A percentile compares a stretch with the other conserved stretches of the same genome.
These are phyloP conservation scores for Apodemia zela DNA, from an alignment of 2,888 invertebrate genomes.

Conservation along the genomic window DNA sequence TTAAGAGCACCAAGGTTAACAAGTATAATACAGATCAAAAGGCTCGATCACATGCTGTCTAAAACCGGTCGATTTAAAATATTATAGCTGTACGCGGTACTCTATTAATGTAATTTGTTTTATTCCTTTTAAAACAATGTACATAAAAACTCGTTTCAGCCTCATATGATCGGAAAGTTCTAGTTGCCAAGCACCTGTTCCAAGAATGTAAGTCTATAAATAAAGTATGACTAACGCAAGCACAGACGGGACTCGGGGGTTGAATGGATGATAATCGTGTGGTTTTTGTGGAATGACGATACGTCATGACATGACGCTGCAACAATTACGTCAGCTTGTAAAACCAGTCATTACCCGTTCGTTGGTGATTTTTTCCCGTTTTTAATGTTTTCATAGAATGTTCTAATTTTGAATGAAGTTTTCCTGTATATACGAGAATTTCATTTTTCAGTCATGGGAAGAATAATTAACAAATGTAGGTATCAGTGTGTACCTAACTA, in stretches of 20 bases:
- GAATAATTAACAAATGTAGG: too few relatives aligned
- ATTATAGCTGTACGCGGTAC: slow-evolving; percentile 12
- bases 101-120: slow-evolving; percentile 13
- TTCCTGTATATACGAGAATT: too few relatives aligned
- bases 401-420: too few relatives aligned
- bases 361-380: not conserved
- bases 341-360: not conserved
- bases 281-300: slow-evolving; percentile 39
- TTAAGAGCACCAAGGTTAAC: slow-evolving; percentile 10
- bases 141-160: not conserved
- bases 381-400: too few relatives aligned
- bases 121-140: slow-evolving; percentile 14
- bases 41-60: slow-evolving; percentile 8
- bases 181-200: slow-evolving; percentile 32
- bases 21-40: slow-evolving; percentile 3
- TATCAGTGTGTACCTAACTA: too few relatives aligned
- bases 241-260: slow-evolving; percentile 49
- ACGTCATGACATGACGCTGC: not conserved
- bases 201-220: slow-evolving; percentile 38
- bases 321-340: not conserved
- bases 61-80: slow-evolving; percentile 11
- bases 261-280: slow-evolving; percentile 50
- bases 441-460: too few relatives aligned
- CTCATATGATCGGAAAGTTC: slow-evolving; percentile 18
- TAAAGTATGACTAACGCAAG: slow-evolving; percentile 51